A percentile compares a stretch with the other conserved stretches of the same genome.
Evolutionary conservation across 2,797 vertebrate species (phyloP).

Genomic region (Mormyrops attenuatus): DNA sequence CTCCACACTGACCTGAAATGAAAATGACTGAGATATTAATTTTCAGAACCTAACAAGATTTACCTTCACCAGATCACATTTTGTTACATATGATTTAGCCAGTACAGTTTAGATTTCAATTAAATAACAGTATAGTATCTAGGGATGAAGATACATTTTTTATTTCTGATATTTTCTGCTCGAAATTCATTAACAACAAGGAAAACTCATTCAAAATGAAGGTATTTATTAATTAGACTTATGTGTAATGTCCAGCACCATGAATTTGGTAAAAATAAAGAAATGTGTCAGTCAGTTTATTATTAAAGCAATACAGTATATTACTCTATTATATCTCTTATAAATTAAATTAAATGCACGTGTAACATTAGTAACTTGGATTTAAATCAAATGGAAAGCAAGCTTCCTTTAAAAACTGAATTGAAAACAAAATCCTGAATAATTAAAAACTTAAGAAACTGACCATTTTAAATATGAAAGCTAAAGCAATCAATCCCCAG

Average conservation of each 20-base stretch:
- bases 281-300: background rate
- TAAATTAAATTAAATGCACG: background rate
- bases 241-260: background rate
- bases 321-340: background rate
- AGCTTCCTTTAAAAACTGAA: background rate
- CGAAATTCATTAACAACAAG: background rate
- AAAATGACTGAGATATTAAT: background rate
- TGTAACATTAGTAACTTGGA: background rate
- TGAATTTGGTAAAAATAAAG: background rate
- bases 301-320: background rate
- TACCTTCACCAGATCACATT: background rate
- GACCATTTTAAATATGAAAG: background rate
- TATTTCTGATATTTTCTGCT: background rate
- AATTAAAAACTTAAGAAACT: background rate
- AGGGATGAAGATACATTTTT: background rate
- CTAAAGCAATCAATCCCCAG: background rate
- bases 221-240: background rate
- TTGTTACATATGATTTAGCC: background rate
- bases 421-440: background rate
- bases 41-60: background rate
- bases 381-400: background rate
- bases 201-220: background rate
- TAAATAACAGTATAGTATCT: background rate
- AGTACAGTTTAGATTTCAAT: background rate
- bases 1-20: background rate